These are phyloP conservation scores for Vulpes vulpes DNA, from an alignment of 2,113 vertebrate species.

Conservation along the genomic window DNA sequence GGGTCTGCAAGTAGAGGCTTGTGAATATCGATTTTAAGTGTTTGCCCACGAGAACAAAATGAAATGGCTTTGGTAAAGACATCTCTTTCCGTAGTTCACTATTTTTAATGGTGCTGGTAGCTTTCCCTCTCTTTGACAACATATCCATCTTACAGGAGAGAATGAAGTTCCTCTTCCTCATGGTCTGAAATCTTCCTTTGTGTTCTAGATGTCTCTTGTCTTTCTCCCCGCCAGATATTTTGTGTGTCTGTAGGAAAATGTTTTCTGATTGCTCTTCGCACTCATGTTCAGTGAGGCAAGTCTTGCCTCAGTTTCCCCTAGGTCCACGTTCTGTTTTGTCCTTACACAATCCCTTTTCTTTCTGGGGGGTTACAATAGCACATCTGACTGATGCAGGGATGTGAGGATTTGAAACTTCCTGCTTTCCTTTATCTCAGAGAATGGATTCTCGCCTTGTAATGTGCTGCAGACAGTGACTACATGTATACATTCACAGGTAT, in stretches of 20 bases:
- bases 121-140: neutral
- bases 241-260: neutral
- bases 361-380: accelerated
- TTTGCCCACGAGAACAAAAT: neutral
- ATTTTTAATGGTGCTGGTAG: neutral
- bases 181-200: neutral
- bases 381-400: neutral
- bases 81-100: neutral
- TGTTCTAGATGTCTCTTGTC: neutral
- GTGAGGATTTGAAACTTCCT: neutral
- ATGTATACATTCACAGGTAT: neutral
- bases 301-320: neutral
- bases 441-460: neutral
- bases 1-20: neutral
- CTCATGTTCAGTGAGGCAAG: neutral
- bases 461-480: neutral
- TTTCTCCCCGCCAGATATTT: neutral
- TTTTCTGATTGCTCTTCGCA: neutral
- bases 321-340: neutral
- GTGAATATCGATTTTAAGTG: neutral
- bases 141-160: neutral
- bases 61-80: neutral
- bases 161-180: neutral
- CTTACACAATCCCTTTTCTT: neutral
- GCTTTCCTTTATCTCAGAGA: neutral